Evolutionary conservation across 2,113 vertebrate species (phyloP), one percentile per base, ranked within the genome.

Genomic region (Rousettus leschenaultii): DNA sequence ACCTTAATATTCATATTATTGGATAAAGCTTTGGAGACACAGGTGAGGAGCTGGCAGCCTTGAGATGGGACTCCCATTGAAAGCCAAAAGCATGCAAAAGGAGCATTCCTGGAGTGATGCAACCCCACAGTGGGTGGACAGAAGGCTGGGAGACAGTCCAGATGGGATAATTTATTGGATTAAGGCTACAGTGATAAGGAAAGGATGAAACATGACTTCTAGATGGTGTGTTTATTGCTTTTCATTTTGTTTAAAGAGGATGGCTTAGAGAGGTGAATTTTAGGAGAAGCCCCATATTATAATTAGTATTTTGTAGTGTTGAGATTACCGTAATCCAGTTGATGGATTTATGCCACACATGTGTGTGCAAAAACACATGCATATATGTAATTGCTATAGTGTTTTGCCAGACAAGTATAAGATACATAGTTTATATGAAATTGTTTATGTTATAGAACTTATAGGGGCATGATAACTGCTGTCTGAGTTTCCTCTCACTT

Each of bases 161-260:
- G 73, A 91, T 89, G 84, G 95, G 70, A 86, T 70, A 86, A 89
- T 89, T 63, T 61, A 40, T 88, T 96, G 55, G 86, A 91, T 74
- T 55, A 93, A 96, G 78, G 78, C 68, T 57, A 93, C 38, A 48
- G 0, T 83, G 89, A 93, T 89, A 95, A 87, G 73, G 66, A 38
- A 77, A 93, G 57, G 71, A 95, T 91, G 77, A 95, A 55, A 33
- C 33, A 89, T 93, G 61, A 28, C 48, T 95, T 96, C 78, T 51
- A 94, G 86, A 65, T 96, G 24, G 48, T 66, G 12, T 93, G 71
- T 91, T 97, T 74, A 86, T 86, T 96, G 73, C 63, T 95, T 93
- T 95, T 83, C 91, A 86, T 89, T 86, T 96, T 87, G 11, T 92
- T 84, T 96, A 94, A 66, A 83, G 55, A 78, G 48, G 5, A 55